These are phyloP conservation scores for Mus caroli DNA, from an alignment of 2,797 vertebrate species.

Conservation along the genomic window DNA sequence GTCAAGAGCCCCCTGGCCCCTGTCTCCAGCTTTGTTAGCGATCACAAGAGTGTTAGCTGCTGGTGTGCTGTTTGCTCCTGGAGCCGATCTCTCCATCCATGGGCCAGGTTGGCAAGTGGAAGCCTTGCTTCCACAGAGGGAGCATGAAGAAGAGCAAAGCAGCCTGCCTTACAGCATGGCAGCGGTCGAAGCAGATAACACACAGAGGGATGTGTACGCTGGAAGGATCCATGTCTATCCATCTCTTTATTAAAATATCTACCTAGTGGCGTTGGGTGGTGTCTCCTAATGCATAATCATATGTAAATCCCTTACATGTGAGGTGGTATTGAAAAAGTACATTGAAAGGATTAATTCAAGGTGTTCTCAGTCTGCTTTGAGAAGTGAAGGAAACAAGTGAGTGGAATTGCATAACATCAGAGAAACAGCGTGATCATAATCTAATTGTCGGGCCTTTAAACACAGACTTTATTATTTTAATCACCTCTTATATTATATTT, in stretches of 20 bases:
- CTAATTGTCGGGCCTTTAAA: conserved; percentile 38
- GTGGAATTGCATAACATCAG: conserved; percentile 43
- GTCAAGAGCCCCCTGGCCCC: conserved; percentile 42
- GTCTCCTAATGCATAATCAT: background rate
- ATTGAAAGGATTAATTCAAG: conserved; percentile 54
- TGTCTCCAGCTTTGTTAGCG: conserved; percentile 54
- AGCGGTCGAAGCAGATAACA: conserved; percentile 2
- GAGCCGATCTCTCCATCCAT: conserved; percentile 50
- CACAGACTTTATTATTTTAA: conserved; percentile 48
- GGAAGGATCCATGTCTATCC: background rate
- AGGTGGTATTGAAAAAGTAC: background rate
- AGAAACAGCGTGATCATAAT: conserved; percentile 43
- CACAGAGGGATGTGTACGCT: background rate
- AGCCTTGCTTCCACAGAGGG: background rate
- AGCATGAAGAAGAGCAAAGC: background rate
- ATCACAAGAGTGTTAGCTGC: conserved; percentile 7
- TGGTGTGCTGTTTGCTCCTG: conserved; percentile 1
- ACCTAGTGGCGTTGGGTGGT: background rate
- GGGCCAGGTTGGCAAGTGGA: background rate
- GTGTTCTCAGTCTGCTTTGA: conserved; percentile 26
- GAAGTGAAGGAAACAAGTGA: conserved; percentile 57
- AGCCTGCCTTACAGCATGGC: background rate
- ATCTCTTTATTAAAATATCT: conserved; percentile 50
- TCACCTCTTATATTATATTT: background rate
- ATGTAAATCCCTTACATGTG: background rate